Conservation (phyloP, 1,140 invertebrate species). For the Leptoteleia sp. region DNA sequence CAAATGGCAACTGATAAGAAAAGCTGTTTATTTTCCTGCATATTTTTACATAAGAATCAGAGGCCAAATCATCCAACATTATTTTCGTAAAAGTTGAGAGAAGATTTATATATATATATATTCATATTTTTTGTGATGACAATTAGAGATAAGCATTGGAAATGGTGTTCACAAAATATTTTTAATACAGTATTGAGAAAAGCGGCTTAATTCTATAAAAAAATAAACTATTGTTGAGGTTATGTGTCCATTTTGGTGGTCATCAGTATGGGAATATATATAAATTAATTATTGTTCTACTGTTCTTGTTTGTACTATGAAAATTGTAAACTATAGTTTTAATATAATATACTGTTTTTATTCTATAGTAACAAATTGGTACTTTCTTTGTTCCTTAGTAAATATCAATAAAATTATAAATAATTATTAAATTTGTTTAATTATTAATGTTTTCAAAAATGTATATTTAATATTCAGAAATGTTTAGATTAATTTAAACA, state of each 20-base stretch:
- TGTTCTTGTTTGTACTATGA: constrained; percentile 58
- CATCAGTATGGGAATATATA: constrained; percentile 5
- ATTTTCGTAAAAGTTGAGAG: constrained; percentile 31
- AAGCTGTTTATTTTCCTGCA: background rate
- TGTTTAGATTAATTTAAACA: too few relatives aligned
- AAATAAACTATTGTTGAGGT: constrained; percentile 3
- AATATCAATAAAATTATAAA: constrained; percentile 12
- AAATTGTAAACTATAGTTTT: constrained; percentile 57
- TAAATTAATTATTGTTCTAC: constrained; percentile 15
- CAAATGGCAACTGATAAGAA: constrained; percentile 3
- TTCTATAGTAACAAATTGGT: constrained; percentile 40
- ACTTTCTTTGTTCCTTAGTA: constrained; percentile 28
- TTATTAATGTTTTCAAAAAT: too few relatives aligned
- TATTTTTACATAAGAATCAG: constrained; percentile 9
- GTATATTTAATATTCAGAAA: too few relatives aligned
- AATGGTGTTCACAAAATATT: constrained; percentile 49
- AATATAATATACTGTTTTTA: constrained; percentile 62
- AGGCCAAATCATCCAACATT: constrained; percentile 6
- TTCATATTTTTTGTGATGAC: constrained; percentile 54
- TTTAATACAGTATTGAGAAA: constrained; percentile 73
- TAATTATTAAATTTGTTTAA: too few relatives aligned
- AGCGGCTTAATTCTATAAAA: constrained; percentile 59
- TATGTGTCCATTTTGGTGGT: constrained; percentile 1
- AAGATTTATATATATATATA: constrained; percentile 39
- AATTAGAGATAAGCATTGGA: constrained; percentile 35